Conservation (phyloP, 2,797 vertebrate genomes). For the Pseudotriccus pelzelni region DNA sequence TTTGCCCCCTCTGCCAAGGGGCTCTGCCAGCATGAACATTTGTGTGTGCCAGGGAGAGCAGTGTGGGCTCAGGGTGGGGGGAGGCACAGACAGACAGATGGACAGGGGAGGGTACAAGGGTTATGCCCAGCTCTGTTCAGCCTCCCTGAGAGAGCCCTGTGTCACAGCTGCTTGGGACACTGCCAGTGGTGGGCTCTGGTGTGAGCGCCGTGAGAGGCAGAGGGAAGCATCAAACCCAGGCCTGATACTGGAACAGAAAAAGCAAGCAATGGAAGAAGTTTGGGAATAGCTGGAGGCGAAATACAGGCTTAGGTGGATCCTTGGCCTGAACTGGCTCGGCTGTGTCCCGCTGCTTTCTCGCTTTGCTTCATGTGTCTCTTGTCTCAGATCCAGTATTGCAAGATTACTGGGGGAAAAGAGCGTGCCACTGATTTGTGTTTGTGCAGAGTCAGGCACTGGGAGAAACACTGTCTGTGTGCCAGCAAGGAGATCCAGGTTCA, state of each 20-base stretch:
- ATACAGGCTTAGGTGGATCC: not conserved
- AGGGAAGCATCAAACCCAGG: not conserved
- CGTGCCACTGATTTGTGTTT: not conserved
- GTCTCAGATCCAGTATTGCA: not conserved
- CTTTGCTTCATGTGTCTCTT: not conserved
- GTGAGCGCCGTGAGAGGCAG: not conserved
- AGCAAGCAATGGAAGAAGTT: not conserved
- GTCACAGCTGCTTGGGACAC: conserved; percentile 54
- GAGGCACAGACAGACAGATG: conserved; percentile 36
- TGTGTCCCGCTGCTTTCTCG: not conserved
- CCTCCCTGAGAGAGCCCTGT: not conserved
- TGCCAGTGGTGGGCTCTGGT: conserved; percentile 6
- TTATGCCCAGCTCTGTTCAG: not conserved
- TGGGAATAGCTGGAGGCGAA: not conserved
- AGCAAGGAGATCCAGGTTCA: not conserved
- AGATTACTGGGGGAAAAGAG: not conserved
- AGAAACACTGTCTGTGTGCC: not conserved
- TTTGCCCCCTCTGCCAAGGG: conserved; percentile 39
- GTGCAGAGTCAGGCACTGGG: not conserved
- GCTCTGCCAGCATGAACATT: conserved; percentile 42
- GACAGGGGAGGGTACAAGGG: conserved; percentile 17
- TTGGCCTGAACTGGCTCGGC: not conserved
- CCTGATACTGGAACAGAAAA: not conserved
- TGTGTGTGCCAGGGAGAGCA: not conserved
- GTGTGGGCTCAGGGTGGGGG: not conserved